Evolutionary conservation across 2,797 vertebrate species (phyloP).

Genomic region (Podarcis lilfordi): DNA sequence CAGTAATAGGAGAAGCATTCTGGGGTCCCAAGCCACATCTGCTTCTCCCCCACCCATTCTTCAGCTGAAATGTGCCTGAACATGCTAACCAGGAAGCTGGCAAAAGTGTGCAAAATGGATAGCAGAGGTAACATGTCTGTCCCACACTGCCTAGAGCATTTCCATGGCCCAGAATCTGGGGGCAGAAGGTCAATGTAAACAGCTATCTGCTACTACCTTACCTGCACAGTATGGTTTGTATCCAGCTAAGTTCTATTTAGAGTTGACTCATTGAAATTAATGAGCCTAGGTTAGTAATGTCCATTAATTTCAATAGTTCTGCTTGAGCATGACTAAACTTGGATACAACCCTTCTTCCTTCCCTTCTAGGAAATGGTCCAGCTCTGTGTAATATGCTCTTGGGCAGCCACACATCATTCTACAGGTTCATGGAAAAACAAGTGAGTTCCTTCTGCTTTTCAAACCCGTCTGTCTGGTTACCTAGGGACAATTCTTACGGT

Average conservation of each 20-base stretch:
- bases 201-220: too few species aligned
- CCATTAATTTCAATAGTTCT: too few species aligned
- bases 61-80: not conserved
- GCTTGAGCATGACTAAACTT: too few species aligned
- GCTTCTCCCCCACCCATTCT: too few species aligned
- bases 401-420: not conserved
- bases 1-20: slow-evolving; percentile 70
- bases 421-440: not conserved
- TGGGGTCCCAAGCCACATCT: slow-evolving; percentile 71
- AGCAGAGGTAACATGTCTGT: not conserved
- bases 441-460: not conserved
- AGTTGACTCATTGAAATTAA: too few species aligned
- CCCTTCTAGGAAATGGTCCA: not conserved
- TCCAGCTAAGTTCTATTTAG: too few species aligned
- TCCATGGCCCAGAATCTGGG: not conserved
- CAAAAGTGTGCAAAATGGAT: not conserved
- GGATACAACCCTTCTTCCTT: not conserved
- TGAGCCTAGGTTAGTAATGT: too few species aligned
- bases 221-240: not conserved
- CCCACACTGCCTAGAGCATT: not conserved
- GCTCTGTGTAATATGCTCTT: not conserved
- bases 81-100: not conserved
- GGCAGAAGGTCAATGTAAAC: not conserved
- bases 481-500: not conserved
- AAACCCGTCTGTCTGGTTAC: not conserved